Evolutionary conservation across 64 coral and sea anemone genomes (phyloP).

Genomic region (Montipora efflorescens): DNA sequence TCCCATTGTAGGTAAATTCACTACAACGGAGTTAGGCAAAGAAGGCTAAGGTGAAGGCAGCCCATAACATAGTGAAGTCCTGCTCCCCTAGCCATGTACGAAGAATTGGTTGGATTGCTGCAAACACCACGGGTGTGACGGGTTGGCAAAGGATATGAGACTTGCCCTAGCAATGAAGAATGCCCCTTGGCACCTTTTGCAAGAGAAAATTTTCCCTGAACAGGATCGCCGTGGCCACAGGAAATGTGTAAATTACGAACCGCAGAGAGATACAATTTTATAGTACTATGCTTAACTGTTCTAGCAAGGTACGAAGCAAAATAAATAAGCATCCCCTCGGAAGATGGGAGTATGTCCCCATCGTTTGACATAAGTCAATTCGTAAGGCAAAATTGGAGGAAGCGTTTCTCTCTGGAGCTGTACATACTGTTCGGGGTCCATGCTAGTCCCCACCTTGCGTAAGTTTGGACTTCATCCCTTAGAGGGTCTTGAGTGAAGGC

Average conservation of each 20-base stretch:
- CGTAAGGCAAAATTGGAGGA: slow-evolving; percentile 13
- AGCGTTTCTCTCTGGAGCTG: neutral
- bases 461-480: neutral
- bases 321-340: neutral
- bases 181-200: neutral
- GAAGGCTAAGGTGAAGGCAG: neutral
- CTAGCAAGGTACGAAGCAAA: neutral
- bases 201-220: neutral
- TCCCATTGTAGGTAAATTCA: neutral
- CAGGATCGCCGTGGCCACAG: neutral
- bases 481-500: neutral
- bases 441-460: neutral
- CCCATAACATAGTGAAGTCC: neutral
- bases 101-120: neutral
- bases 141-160: neutral
- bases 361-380: neutral
- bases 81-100: neutral
- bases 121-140: neutral
- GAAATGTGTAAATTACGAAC: slow-evolving; percentile 7
- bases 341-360: neutral
- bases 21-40: neutral
- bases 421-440: slow-evolving; percentile 16
- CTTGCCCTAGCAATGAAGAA: neutral
- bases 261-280: neutral
- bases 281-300: neutral